These are phyloP conservation scores for Cherax destructor DNA, from an alignment of 1,140 invertebrate species.

Conservation along the genomic window DNA sequence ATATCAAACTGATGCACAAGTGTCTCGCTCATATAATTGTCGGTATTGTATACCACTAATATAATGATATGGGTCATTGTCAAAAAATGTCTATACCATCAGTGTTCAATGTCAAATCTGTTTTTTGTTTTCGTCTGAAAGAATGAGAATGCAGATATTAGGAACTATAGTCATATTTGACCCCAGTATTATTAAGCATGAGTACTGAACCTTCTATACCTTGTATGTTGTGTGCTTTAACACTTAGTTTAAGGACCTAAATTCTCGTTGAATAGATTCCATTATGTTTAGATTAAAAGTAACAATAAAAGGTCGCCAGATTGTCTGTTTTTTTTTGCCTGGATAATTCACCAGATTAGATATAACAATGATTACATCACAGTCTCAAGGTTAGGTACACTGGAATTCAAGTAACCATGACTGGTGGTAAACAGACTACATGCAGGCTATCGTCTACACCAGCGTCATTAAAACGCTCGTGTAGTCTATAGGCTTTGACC, in stretches of 20 bases:
- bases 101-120: slow-evolving; percentile 50
- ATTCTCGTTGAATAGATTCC: slow-evolving; percentile 38
- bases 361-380: too few species aligned
- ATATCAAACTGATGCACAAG: too few species aligned
- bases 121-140: slow-evolving; percentile 36
- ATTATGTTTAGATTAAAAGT: slow-evolving; percentile 42
- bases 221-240: slow-evolving; percentile 45
- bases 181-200: slow-evolving; percentile 42
- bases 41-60: too few species aligned
- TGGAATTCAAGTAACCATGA: too few species aligned
- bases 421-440: too few species aligned
- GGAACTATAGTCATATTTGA: slow-evolving; percentile 33
- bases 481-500: too few species aligned
- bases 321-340: neutral
- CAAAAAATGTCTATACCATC: slow-evolving; percentile 51
- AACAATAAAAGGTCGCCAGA: slow-evolving; percentile 21
- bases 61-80: slow-evolving; percentile 25
- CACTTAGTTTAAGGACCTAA: slow-evolving; percentile 29
- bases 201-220: slow-evolving; percentile 24
- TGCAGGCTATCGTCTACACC: too few species aligned
- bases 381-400: too few species aligned
- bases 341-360: too few species aligned
- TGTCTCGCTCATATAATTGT: too few species aligned
- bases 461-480: too few species aligned
- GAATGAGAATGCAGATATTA: slow-evolving; percentile 11